These are phyloP conservation scores for Acanthurus lineatus DNA, from an alignment of 2,797 vertebrate species.

Conservation along the genomic window DNA sequence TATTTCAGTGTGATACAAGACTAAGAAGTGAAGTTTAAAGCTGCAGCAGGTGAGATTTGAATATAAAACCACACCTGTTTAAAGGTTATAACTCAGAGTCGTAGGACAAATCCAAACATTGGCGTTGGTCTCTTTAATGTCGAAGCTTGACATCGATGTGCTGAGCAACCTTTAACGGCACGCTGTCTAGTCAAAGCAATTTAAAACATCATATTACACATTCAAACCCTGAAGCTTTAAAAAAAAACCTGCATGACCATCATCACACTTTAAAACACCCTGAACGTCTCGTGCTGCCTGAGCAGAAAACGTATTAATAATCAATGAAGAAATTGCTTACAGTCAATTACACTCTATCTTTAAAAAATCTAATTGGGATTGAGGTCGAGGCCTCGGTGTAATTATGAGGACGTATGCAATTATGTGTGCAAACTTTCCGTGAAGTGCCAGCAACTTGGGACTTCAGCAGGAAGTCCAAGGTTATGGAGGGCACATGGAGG, in stretches of 20 bases:
- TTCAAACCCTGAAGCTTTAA: not conserved
- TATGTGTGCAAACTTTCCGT: conserved; percentile 51
- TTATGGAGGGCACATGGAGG: conserved; percentile 32
- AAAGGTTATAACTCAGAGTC: not conserved
- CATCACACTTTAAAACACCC: not conserved
- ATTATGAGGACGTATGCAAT: conserved; percentile 55
- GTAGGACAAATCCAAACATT: not conserved
- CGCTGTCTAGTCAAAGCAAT: not conserved
- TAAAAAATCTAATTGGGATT: conserved; percentile 35
- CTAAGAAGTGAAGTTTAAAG: conserved; percentile 3
- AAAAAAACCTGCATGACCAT: not conserved
- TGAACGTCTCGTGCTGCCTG: not conserved
- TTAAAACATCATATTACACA: not conserved
- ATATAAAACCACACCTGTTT: conserved; percentile 5
- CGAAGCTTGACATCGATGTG: conserved; percentile 15
- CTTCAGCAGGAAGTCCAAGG: conserved; percentile 45
- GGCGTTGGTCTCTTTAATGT: not conserved
- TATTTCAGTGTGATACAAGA: not conserved
- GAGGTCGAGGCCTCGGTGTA: conserved; percentile 47
- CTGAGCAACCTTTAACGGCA: not conserved
- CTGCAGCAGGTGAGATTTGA: not conserved
- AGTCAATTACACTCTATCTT: conserved; percentile 17
- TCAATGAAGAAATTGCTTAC: conserved; percentile 5
- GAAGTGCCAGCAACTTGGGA: conserved; percentile 23
- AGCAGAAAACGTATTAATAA: conserved; percentile 3